These are phyloP conservation scores for Condylostylus longicornis DNA, from an alignment of 1,140 invertebrate genomes.

Conservation along the genomic window DNA sequence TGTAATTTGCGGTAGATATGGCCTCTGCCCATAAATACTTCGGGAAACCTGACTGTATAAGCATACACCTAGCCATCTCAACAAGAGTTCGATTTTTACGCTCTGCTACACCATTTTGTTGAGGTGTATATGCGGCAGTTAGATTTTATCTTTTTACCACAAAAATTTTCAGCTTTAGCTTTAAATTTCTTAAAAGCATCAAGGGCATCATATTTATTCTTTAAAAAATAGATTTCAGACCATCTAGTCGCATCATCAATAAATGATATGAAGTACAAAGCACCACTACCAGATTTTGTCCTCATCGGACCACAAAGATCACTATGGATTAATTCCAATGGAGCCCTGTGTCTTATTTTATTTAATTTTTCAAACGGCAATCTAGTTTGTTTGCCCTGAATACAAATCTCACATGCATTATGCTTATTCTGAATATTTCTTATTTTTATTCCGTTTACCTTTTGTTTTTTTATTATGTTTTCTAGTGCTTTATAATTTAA, in stretches of 20 bases:
- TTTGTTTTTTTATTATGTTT: too few species aligned
- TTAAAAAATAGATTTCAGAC: constrained; percentile 29
- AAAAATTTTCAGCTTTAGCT: not conserved
- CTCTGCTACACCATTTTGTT: constrained; percentile 32
- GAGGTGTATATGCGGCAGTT: constrained; percentile 27
- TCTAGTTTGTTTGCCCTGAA: too few species aligned
- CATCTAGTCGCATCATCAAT: constrained; percentile 33
- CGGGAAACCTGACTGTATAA: constrained; percentile 15
- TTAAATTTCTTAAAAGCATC: constrained; percentile 6
- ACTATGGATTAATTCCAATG: constrained; percentile 30
- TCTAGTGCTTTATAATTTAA: too few species aligned
- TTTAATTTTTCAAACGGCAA: too few species aligned
- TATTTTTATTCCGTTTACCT: too few species aligned
- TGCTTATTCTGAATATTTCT: too few species aligned
- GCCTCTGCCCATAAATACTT: constrained; percentile 34
- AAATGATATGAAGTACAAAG: constrained; percentile 26
- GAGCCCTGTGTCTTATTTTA: too few species aligned
- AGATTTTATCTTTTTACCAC: too few species aligned
- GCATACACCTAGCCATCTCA: constrained; percentile 19
- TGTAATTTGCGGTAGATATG: constrained; percentile 19
- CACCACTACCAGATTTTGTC: constrained; percentile 18
- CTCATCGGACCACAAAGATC: constrained; percentile 35
- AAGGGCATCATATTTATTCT: constrained; percentile 27
- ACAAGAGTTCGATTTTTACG: constrained; percentile 23
- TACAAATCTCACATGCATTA: too few species aligned